Base-by-base conservation (phyloP, 2,888 invertebrate genomes). In the Formica aserva region DNA sequence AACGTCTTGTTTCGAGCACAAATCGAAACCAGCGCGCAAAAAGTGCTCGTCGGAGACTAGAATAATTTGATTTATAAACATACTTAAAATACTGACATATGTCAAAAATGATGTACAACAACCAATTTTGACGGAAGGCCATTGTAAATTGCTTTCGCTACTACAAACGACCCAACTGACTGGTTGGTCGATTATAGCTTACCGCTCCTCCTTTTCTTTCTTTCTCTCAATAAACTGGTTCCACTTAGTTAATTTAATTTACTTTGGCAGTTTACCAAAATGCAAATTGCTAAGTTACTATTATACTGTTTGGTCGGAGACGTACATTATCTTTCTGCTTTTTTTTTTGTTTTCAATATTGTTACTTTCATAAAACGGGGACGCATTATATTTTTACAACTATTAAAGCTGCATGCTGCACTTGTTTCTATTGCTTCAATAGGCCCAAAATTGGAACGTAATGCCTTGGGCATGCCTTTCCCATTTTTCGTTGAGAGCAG, bases 21-120 rank as follows among this genome's bases (percentile, higher is more conserved):
- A 75, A 86, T 87, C 82, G 82, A 91, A 91, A 89, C 88, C 86
- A 87, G 88, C 88, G 86, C 82, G 88, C 91, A 91, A 89, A 91
- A 89, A 91, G 93, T 93, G 93, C 93, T 94, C 93, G 88, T 92
- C 92, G 92, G 92, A 93, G 94, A 94, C 94, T 94, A 94, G 94
- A 94, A 93, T 94, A 92, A 93, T 94, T 94, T 94, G 94, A 94
- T 94, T 94, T 93, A 93, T 91, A 92, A 94, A 94, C 92, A 91
- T 92, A 93, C 93, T 93, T 94, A 93, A 91, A 93, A 93, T 93
- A 93, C 93, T 93, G 93, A 92, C 91, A 90, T 92, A 92, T 92
- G 92, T 92, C 93, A 92, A 92, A 93, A 92, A 91, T 92, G 92
- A 92, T 91, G 91, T 88, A 89, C 86, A 89, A 91, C 89, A 89